Conservation (phyloP, 2,888 invertebrate species). For the Itoplectis maculator region DNA sequence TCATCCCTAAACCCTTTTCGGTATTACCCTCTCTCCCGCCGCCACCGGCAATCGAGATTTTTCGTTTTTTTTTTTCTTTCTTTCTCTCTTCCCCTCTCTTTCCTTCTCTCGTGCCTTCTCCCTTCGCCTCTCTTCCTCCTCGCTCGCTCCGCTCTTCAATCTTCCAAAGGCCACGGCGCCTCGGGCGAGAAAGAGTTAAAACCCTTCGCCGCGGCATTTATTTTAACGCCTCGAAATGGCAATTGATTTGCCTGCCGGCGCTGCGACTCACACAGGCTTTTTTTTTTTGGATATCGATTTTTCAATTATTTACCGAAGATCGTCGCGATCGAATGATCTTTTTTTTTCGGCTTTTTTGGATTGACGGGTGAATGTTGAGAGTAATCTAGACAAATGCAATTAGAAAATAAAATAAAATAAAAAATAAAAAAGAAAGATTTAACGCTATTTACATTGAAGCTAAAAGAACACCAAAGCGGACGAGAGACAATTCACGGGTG, state of each 20-base stretch:
- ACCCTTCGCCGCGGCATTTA: neutral
- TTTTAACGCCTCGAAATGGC: neutral
- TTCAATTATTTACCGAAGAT: too few relatives aligned
- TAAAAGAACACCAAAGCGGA: constrained; percentile 4
- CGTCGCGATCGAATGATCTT: too few relatives aligned
- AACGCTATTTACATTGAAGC: neutral
- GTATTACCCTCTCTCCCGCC: constrained; percentile 31
- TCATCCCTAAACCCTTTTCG: constrained; percentile 69
- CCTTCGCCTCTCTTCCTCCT: constrained; percentile 11
- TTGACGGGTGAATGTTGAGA: too few relatives aligned
- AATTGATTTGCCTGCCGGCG: neutral
- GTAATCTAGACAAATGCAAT: too few relatives aligned
- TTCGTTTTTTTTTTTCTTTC: constrained; percentile 9
- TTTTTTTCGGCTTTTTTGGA: too few relatives aligned
- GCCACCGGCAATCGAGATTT: constrained; percentile 2
- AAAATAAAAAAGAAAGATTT: too few relatives aligned
- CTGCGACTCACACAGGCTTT: too few relatives aligned
- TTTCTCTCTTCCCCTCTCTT: neutral
- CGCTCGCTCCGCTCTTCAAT: constrained; percentile 59
- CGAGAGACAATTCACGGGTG: constrained; percentile 24
- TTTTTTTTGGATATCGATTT: too few relatives aligned
- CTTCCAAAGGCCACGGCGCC: constrained; percentile 48
- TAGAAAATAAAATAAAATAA: too few relatives aligned
- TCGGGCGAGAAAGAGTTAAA: constrained; percentile 30
- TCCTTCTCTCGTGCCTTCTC: too few relatives aligned